These are phyloP conservation scores for Trachymyrmex septentrionalis DNA, from an alignment of 1,140 invertebrate species.

Conservation along the genomic window DNA sequence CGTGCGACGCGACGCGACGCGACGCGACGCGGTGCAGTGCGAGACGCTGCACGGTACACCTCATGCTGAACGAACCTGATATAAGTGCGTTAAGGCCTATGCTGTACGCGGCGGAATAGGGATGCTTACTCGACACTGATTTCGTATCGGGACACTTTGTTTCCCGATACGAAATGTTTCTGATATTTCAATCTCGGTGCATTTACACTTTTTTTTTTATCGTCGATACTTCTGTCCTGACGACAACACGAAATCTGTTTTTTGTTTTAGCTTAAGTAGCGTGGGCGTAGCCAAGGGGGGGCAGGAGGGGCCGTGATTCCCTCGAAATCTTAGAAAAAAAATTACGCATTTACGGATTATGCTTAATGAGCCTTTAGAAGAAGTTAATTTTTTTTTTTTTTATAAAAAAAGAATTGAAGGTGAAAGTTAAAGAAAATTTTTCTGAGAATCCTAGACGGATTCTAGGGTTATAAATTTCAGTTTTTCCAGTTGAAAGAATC, in stretches of 20 bases:
- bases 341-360: no score
- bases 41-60: background rate
- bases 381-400: no score
- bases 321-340: no score
- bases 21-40: background rate
- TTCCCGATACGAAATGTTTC: background rate
- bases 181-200: background rate
- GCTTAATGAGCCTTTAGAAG: no score
- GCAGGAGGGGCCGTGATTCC: no score
- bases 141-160: background rate
- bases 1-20: conserved; percentile 13
- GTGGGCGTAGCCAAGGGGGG: no score
- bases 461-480: no score
- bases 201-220: background rate
- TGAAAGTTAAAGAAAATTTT: no score
- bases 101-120: background rate
- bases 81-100: background rate
- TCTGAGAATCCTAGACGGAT: no score
- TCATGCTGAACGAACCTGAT: background rate
- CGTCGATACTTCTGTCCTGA: background rate
- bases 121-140: background rate
- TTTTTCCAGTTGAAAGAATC: no score
- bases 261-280: no score
- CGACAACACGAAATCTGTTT: background rate
- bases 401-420: no score